Base-by-base conservation (phyloP, 2,888 invertebrate genomes). In the Eupithecia subfuscata region DNA sequence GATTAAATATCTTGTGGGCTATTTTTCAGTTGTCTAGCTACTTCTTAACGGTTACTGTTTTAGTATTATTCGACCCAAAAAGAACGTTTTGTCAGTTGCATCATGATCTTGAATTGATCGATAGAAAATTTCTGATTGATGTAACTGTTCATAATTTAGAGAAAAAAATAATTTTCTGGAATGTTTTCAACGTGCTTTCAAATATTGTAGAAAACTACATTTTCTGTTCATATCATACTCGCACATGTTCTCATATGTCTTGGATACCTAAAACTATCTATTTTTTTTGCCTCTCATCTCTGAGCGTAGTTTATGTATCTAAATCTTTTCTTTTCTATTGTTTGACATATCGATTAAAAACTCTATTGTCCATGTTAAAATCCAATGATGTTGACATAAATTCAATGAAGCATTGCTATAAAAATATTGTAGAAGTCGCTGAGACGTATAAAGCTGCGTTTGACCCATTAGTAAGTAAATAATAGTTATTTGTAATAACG, bases 391-490 rank as follows among this genome's bases (percentile, higher is more conserved):
- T 0, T 1, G 37, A 40, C n/a, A 65, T 65, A 6, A 65, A n/a
- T 11, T 65, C 37, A 2, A 65, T 65, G 37, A 34, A 11, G 4
- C 11, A 11, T 65, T 37, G 8, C n/a, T 65, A 65, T 40, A 37
- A 65, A 65, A 40, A 37, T n/a, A 65, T 65, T 37, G 65, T 65
- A n/a, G 65, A 65, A n/a, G 37, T 65, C 18, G 65, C 65, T 8
- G 65, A 65, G 37, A 40, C 65, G 14, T 65, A 65, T 37, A 65
- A 65, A 65, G 37, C 34, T 37, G 65, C 65, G 37, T 65, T 65
- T 65, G 65, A 65, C n/a, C 65, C 65, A 11, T 65, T 65, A 40
- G 65, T 65, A 65, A 65, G 65, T 65, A 4, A 56, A 22, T 3
- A 3, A 43, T 18, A 34, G 0, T 43, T 43, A 12, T 0, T 43